Conservation (phyloP, 2,797 vertebrate genomes). For the Momotus momota region DNA sequence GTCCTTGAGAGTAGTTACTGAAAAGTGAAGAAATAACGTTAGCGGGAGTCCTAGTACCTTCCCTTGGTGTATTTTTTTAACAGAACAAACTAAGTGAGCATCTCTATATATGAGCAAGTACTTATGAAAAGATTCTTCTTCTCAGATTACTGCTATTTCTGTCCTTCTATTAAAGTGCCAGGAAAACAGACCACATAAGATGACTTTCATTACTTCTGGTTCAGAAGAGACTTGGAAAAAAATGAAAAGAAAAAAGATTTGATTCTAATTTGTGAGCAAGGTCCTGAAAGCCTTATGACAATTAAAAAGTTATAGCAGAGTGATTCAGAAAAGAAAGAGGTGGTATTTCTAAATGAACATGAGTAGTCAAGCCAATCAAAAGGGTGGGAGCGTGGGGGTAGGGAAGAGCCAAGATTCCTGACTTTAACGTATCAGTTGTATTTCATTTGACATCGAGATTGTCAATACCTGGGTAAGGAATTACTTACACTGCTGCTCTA, state of each 20-base stretch:
- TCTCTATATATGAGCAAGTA: not conserved
- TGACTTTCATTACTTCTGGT: conserved; percentile 30
- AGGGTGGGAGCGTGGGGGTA: too few relatives aligned
- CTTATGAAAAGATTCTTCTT: not conserved
- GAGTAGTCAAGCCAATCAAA: not conserved
- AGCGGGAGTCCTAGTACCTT: not conserved
- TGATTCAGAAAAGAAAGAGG: not conserved
- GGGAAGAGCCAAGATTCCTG: not conserved
- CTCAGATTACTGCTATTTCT: conserved; percentile 29
- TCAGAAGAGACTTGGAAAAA: conserved; percentile 34
- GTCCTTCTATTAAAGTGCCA: conserved; percentile 29
- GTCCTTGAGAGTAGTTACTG: not conserved
- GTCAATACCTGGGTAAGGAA: not conserved
- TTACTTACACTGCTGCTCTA: not conserved
- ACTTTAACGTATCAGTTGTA: not conserved
- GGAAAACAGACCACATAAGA: conserved; percentile 45
- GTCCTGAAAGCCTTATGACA: not conserved
- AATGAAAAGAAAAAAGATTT: not conserved
- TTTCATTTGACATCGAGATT: not conserved
- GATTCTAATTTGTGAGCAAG: not conserved
- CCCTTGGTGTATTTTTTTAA: not conserved
- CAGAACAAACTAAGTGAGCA: not conserved
- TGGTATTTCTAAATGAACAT: not conserved
- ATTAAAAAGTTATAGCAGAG: not conserved
- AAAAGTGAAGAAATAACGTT: not conserved